These are phyloP conservation scores for Alca torda DNA, from an alignment of 2,797 vertebrate species.

Conservation along the genomic window DNA sequence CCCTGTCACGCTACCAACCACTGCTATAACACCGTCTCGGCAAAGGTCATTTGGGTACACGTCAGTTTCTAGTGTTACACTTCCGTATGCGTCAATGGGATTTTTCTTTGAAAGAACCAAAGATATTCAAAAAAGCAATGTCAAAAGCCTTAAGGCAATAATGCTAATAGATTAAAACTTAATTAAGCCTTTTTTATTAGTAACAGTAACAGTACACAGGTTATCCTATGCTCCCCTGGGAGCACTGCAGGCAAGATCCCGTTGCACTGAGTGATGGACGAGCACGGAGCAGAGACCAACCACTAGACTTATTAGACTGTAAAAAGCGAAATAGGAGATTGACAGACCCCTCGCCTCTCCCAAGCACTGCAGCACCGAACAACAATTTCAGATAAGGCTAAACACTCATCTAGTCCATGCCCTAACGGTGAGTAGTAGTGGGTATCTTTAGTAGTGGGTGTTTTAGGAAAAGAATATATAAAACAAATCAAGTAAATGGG, in stretches of 20 bases:
- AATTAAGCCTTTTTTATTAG: neutral
- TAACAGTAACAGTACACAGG: rapidly evolving
- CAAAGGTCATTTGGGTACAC: neutral
- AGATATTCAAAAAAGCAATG: neutral
- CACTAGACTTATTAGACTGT: neutral
- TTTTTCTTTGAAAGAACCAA: neutral
- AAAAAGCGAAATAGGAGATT: rapidly evolving
- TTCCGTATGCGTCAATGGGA: neutral
- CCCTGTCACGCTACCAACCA: rapidly evolving
- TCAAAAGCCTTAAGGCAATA: neutral
- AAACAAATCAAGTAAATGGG: neutral
- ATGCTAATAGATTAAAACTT: neutral
- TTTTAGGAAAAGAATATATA: neutral
- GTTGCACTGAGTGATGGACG: rapidly evolving
- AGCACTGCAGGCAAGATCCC: neutral
- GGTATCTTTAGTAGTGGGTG: neutral
- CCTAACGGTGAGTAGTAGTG: neutral
- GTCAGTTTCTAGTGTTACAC: neutral
- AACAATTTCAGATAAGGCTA: neutral
- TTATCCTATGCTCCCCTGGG: neutral
- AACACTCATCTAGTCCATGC: neutral
- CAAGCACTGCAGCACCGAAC: neutral
- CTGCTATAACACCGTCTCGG: rapidly evolving
- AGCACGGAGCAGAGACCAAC: rapidly evolving
- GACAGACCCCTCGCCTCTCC: neutral